A percentile compares a stretch with the other conserved stretches of the same genome.
These are phyloP conservation scores for Blomia tropicalis DNA, from an alignment of 2,888 invertebrate genomes.

Conservation along the genomic window DNA sequence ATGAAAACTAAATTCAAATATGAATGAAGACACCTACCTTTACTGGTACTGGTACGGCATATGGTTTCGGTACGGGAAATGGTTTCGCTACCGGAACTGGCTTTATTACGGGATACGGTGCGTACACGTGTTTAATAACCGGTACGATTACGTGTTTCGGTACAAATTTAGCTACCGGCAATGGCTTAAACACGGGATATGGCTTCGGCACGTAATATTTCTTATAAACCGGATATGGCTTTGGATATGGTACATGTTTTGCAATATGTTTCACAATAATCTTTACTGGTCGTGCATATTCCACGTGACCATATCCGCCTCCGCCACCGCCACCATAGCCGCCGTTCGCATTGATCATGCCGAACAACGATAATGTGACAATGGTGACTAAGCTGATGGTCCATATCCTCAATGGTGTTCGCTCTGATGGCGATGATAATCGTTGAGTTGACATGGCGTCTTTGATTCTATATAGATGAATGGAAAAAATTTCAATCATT, in stretches of 20 bases:
- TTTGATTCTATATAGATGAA: too few species aligned
- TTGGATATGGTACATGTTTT: conserved; percentile 31
- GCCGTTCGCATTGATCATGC: neutral
- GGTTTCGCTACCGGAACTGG: conserved; percentile 31
- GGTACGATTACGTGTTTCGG: conserved; percentile 31
- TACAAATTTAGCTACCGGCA: conserved; percentile 31
- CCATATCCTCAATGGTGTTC: too few species aligned
- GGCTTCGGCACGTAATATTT: conserved; percentile 27
- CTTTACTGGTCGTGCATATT: conserved; percentile 27
- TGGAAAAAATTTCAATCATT: too few species aligned
- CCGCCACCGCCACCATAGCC: neutral
- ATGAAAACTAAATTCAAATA: too few species aligned
- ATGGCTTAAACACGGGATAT: conserved; percentile 30
- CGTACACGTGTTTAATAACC: conserved; percentile 29
- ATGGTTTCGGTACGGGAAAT: conserved; percentile 29
- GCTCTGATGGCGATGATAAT: too few species aligned
- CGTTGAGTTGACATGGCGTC: too few species aligned
- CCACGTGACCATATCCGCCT: conserved; percentile 23
- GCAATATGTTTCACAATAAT: conserved; percentile 28
- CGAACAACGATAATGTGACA: neutral
- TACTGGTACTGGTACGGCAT: conserved; percentile 26
- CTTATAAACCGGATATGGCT: conserved; percentile 31
- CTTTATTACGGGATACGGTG: conserved; percentile 30
- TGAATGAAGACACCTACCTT: conserved; percentile 20
- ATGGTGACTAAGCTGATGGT: neutral